A percentile compares a stretch with the other conserved stretches of the same genome.
These are phyloP conservation scores for Nymphalis io DNA, from an alignment of 1,140 invertebrate genomes.

Conservation along the genomic window DNA sequence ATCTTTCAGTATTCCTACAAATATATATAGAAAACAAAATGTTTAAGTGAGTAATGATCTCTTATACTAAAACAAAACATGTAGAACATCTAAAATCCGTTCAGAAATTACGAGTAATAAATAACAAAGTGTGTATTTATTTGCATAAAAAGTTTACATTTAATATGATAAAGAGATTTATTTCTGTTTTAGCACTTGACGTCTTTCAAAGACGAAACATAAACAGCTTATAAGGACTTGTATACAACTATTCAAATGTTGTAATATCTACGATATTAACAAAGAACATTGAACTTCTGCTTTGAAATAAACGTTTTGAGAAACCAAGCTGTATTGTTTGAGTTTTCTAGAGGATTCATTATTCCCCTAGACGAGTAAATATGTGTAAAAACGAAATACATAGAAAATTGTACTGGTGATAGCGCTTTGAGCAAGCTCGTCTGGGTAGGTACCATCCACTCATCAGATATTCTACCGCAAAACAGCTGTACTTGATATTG, in stretches of 20 bases:
- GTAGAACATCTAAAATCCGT: no score
- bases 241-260: conserved; percentile 33
- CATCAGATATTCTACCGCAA: no score
- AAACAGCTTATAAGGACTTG: conserved; percentile 4
- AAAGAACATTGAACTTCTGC: conserved; percentile 41
- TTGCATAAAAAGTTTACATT: not conserved
- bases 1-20: no score
- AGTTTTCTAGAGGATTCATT: conserved; percentile 36
- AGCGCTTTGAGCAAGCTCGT: no score
- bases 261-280: conserved; percentile 33
- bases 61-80: no score
- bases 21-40: no score
- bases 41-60: no score
- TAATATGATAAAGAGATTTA: not conserved
- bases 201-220: conserved; percentile 2
- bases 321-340: conserved; percentile 32
- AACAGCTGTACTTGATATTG: no score
- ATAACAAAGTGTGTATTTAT: not conserved
- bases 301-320: conserved; percentile 36
- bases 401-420: not conserved
- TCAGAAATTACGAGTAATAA: no score
- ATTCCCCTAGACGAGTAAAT: conserved; percentile 58
- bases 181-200: not conserved
- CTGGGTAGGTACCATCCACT: no score
- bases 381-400: conserved; percentile 60